phyloP scores from a whole-genome alignment of 2,113 vertebrate genomes.

The Pluvianellus socialis region DNA sequence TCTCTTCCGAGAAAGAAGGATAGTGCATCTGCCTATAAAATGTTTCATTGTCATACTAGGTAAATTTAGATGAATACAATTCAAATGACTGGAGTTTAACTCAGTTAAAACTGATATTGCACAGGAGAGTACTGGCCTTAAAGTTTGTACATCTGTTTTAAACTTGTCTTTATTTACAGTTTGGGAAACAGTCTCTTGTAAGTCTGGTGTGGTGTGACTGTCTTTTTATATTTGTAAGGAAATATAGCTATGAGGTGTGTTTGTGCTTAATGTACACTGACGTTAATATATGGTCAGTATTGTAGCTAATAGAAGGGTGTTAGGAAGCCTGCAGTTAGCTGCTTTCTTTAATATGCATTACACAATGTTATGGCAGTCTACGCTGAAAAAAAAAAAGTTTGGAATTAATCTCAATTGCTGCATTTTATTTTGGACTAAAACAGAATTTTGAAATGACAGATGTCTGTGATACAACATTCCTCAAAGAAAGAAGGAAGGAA shows the following conservation, averaged over 20 bases:
- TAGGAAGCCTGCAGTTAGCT: not conserved
- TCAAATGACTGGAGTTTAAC: not conserved
- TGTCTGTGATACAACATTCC: not conserved
- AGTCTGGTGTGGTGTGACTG: not conserved
- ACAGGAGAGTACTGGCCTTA: not conserved
- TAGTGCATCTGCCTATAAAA: not conserved
- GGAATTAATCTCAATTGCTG: not conserved
- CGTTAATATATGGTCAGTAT: not conserved
- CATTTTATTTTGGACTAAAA: not conserved
- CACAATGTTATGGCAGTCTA: not conserved
- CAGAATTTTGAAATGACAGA: not conserved
- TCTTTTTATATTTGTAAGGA: not conserved
- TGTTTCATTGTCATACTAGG: not conserved
- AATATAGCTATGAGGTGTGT: not conserved
- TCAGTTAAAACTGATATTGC: not conserved
- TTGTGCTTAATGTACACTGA: not conserved
- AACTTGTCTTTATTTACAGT: not conserved
- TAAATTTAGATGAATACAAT: not conserved
- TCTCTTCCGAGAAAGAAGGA: not conserved
- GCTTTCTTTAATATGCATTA: not conserved
- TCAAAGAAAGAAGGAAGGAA: not conserved
- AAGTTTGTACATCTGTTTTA: not conserved
- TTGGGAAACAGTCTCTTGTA: not conserved
- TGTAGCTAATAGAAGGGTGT: not conserved
- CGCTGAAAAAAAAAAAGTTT: not conserved